These are phyloP conservation scores for Alethe diademata DNA, from an alignment of 2,113 vertebrate genomes.

Conservation along the genomic window DNA sequence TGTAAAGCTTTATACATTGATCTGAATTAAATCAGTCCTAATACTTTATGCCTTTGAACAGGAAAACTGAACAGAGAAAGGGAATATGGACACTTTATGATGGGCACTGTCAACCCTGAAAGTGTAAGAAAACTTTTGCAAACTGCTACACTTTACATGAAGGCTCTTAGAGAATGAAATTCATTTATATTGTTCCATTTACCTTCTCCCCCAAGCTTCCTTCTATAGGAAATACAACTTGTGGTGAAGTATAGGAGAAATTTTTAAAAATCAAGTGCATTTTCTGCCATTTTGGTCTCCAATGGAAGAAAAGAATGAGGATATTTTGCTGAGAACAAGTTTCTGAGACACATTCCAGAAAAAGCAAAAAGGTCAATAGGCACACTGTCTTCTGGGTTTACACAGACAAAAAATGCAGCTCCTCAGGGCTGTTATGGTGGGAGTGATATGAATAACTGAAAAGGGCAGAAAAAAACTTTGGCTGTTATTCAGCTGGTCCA, in stretches of 20 bases:
- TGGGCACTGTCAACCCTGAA: not conserved
- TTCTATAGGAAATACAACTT: not conserved
- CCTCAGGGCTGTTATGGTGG: slow-evolving; percentile 36
- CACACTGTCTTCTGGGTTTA: slow-evolving; percentile 53
- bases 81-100: not conserved
- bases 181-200: not conserved
- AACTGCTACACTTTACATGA: not conserved
- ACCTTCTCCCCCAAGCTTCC: not conserved
- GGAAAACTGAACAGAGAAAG: not conserved
- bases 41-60: not conserved
- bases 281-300: not conserved
- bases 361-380: slow-evolving; percentile 53
- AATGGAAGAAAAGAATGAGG: not conserved
- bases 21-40: not conserved
- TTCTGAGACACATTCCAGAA: slow-evolving; percentile 53
- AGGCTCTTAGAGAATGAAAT: not conserved
- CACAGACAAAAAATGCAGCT: slow-evolving; percentile 51
- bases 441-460: slow-evolving; percentile 54
- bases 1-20: not conserved
- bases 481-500: slow-evolving; percentile 8
- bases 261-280: not conserved
- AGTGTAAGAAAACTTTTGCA: not conserved
- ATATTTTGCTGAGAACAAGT: slow-evolving; percentile 26
- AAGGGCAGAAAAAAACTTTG: slow-evolving; percentile 52
- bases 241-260: not conserved